Conservation (phyloP, 2,797 vertebrate genomes). For the Tauraco hartlaubi region DNA sequence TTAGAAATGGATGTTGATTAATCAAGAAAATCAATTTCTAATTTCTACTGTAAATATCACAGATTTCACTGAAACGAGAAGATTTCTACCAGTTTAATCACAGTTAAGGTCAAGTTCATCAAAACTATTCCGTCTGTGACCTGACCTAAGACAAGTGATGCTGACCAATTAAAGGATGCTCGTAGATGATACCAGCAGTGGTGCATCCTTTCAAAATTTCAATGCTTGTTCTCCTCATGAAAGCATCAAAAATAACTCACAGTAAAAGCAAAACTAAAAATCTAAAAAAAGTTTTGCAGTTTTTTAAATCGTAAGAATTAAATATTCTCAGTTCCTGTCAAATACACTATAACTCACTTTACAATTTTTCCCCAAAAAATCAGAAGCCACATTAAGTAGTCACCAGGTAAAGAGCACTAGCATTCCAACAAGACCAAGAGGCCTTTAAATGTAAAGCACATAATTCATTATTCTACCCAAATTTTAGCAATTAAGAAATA, state of each 20-base stretch:
- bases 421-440: neutral
- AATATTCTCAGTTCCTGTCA: neutral
- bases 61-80: slow-evolving; percentile 20
- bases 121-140: neutral
- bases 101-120: neutral
- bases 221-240: neutral
- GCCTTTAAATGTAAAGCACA: neutral
- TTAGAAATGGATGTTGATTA: neutral
- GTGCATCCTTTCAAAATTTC: neutral
- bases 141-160: neutral
- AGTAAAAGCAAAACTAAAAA: neutral
- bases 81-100: neutral
- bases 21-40: neutral
- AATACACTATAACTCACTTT: neutral
- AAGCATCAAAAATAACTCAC: neutral
- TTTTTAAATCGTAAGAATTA: neutral
- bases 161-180: neutral
- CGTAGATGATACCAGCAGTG: neutral
- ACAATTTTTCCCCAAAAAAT: neutral
- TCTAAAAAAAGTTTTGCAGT: neutral
- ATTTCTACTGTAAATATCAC: neutral
- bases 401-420: neutral
- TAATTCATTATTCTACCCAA: neutral
- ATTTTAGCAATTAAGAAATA: neutral
- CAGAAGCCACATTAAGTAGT: neutral